These are phyloP conservation scores for Holothuria scabra DNA, from an alignment of 53 echinoderm and acorn worm genomes.

Conservation along the genomic window DNA sequence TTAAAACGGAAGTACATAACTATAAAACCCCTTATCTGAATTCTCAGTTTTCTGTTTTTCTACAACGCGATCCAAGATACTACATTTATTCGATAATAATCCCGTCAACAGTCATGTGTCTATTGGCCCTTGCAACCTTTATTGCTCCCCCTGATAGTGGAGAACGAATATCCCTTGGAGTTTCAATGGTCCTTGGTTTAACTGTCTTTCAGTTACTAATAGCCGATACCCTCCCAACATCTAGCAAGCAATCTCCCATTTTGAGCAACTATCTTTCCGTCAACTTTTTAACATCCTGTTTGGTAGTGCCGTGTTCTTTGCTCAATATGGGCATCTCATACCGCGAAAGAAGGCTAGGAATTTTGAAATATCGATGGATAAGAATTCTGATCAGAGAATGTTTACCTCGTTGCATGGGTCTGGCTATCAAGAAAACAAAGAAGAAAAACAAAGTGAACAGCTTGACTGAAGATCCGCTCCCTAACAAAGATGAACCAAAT, in stretches of 20 bases:
- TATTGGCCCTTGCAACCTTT: background rate
- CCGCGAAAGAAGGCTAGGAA: no score
- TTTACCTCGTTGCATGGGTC: background rate
- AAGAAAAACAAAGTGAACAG: background rate
- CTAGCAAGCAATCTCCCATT: background rate
- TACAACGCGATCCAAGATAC: constrained; percentile 4
- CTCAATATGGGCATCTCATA: no score
- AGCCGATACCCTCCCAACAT: background rate
- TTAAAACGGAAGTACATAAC: background rate
- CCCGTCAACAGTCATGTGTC: background rate
- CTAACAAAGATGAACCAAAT: no score
- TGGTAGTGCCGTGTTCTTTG: background rate
- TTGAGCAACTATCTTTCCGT: background rate
- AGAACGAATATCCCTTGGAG: background rate
- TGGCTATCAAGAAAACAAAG: background rate
- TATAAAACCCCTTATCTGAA: background rate
- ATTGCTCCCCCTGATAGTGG: background rate
- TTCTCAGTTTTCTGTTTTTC: background rate
- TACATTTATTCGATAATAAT: background rate
- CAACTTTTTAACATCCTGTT: background rate
- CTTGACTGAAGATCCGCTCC: no score
- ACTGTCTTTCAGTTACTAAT: background rate
- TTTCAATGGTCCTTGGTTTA: background rate
- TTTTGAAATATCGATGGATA: background rate
- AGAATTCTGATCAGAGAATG: background rate